Evolutionary conservation across 2,888 invertebrate species (phyloP).

Genomic region (Polyploca ridens): DNA sequence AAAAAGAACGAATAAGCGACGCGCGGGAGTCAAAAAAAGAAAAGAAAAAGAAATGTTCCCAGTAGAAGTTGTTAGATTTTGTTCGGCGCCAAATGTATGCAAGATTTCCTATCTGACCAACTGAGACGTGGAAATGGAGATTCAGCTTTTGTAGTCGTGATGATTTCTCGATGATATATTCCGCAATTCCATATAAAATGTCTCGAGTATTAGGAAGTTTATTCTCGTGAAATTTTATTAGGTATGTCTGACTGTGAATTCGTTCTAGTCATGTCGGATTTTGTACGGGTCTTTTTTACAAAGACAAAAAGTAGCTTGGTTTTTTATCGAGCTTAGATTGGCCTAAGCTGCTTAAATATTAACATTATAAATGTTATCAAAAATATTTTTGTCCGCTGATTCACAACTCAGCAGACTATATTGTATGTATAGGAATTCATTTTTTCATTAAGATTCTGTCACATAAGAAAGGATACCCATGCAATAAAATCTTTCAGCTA

Average conservation of each 20-base stretch:
- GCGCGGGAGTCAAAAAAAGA: slow-evolving; percentile 41
- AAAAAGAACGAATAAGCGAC: slow-evolving; percentile 35
- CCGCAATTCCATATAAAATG: neutral
- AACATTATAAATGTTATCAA: neutral
- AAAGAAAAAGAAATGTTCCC: slow-evolving; percentile 37
- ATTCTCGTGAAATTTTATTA: neutral
- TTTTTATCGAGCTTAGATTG: neutral
- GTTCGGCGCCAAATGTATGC: slow-evolving; percentile 61
- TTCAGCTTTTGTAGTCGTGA: slow-evolving; percentile 40
- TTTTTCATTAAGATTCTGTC: neutral
- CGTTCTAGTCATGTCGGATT: slow-evolving; percentile 1
- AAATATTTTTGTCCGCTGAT: neutral
- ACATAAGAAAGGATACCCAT: neutral
- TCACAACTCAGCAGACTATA: neutral
- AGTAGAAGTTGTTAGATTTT: slow-evolving; percentile 48
- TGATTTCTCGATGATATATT: slow-evolving; percentile 31
- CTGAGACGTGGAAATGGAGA: slow-evolving; percentile 42
- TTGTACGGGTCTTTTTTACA: neutral
- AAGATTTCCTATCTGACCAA: slow-evolving; percentile 58
- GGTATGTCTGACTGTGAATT: neutral
- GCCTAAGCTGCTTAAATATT: neutral
- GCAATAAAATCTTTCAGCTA: neutral
- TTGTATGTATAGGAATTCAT: neutral
- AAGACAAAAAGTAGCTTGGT: neutral
- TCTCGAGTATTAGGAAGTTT: neutral